phyloP scores from a whole-genome alignment of 2,888 invertebrate genomes.

The Chironomus riparius region DNA sequence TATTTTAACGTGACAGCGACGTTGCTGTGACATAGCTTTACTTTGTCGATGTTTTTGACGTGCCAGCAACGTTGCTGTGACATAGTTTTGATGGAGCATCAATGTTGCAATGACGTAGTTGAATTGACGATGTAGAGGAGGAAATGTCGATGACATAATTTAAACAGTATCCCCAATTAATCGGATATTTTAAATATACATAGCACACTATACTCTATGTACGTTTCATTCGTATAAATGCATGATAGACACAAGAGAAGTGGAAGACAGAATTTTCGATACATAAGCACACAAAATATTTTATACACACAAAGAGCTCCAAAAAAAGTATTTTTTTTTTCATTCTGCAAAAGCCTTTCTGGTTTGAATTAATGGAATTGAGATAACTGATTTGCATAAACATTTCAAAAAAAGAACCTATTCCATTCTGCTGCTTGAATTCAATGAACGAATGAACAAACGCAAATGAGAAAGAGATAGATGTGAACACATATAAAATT shows the following conservation, averaged over 20 bases:
- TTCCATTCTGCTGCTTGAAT: background rate
- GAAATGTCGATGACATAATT: background rate
- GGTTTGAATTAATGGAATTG: constrained; percentile 26
- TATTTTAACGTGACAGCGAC: no score
- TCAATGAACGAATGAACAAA: background rate
- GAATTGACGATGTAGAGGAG: no score
- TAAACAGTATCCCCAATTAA: constrained; percentile 14
- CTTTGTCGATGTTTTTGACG: no score
- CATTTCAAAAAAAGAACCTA: constrained; percentile 2
- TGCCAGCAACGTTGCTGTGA: no score
- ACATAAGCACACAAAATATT: constrained; percentile 12
- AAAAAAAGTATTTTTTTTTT: constrained; percentile 1
- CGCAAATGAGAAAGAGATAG: background rate
- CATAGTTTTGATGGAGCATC: no score
- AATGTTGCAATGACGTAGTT: no score
- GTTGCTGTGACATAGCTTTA: no score
- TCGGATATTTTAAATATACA: constrained; percentile 26
- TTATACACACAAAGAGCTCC: constrained; percentile 17
- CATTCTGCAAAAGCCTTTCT: constrained; percentile 22
- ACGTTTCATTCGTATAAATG: background rate
- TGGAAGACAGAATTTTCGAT: constrained; percentile 16
- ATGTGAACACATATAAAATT: background rate
- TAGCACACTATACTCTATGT: constrained; percentile 16
- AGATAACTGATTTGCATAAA: constrained; percentile 27
- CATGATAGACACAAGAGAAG: constrained; percentile 20